Base-by-base conservation (phyloP, 2,797 vertebrate genomes). In the Anniella stebbinsi region DNA sequence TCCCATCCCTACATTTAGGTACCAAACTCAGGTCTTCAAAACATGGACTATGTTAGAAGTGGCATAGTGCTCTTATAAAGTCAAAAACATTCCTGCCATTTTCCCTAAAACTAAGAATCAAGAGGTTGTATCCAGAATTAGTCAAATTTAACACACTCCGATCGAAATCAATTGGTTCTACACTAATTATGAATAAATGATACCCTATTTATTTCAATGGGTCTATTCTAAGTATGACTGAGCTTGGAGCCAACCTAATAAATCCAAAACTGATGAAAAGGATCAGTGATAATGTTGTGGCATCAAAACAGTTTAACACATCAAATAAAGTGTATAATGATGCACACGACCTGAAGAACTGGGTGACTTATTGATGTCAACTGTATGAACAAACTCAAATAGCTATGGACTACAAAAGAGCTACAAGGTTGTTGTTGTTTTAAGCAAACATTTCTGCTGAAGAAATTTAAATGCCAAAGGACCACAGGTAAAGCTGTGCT, bases 391-490 rank as follows among this genome's bases (percentile, higher is more conserved):
- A 75, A 67, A 83, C 30, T 54, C 15, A 70, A 36, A 36, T 7
- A 9, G 66, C 11, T 88, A 93, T 87, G 80, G 48, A 89, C 7
- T 66, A 72, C 81, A 90, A 91, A 80, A 63, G 88, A 93, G 83
- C 25, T 86, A 10, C 70, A 48, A 91, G 66, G 78, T 91, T 94
- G 92, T 94, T 25, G 1, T 76, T 25, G 23, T 21, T n/a, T 6
- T 28, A 36, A 91, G 93, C 90, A 90, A 90, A 69, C 41, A 60
- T 33, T 90, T 86, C 66, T 75, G 66, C 86, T 89, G 70, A 51
- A 92, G 57, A 91, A 88, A 45, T 80, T 70, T 30, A 81, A 85
- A 80, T 88, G 94, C 86, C 86, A 78, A 90, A 91, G 92, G 88
- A 92, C 90, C 89, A 80, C 15, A 51, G 80, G 90, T 86, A 78